Conservation (phyloP, 2,888 invertebrate genomes). For the Cheiracanthium punctorium region DNA sequence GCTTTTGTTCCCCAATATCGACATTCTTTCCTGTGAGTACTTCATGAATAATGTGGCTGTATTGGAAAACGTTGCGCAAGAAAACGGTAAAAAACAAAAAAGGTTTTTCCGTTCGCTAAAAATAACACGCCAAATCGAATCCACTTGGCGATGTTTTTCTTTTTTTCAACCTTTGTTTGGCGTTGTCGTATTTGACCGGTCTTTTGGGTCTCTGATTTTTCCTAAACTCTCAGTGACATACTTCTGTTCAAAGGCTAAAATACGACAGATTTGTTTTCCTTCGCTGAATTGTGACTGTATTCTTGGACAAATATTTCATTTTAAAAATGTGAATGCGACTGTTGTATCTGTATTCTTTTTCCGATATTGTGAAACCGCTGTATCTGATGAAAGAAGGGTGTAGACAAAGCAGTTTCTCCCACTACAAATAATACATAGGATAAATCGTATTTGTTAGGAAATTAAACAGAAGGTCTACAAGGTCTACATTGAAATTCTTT, state of each 20-base stretch:
- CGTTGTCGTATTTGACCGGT: neutral
- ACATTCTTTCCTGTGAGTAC: neutral
- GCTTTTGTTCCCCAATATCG: constrained; percentile 12
- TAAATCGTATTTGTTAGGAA: too few relatives aligned
- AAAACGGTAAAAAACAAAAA: neutral
- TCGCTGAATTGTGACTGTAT: too few relatives aligned
- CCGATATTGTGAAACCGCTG: too few relatives aligned
- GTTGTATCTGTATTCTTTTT: too few relatives aligned
- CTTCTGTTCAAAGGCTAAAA: neutral
- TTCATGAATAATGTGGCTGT: constrained; percentile 54
- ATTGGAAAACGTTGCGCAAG: constrained; percentile 17
- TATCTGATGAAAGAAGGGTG: too few relatives aligned
- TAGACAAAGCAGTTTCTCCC: too few relatives aligned
- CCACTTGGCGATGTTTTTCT: neutral
- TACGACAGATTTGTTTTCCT: neutral
- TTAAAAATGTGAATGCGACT: too few relatives aligned
- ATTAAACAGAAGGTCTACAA: too few relatives aligned
- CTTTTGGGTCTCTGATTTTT: neutral
- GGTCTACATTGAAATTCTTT: too few relatives aligned
- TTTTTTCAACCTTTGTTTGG: neutral
- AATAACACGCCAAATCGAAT: neutral
- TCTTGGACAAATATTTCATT: too few relatives aligned
- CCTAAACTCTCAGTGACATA: neutral
- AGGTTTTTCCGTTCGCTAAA: neutral
- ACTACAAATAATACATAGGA: too few relatives aligned